Percentiles rank a stretch among this genome's conserved stretches.
Conservation (phyloP, 2,888 invertebrate species). For the Rhagium mordax region DNA sequence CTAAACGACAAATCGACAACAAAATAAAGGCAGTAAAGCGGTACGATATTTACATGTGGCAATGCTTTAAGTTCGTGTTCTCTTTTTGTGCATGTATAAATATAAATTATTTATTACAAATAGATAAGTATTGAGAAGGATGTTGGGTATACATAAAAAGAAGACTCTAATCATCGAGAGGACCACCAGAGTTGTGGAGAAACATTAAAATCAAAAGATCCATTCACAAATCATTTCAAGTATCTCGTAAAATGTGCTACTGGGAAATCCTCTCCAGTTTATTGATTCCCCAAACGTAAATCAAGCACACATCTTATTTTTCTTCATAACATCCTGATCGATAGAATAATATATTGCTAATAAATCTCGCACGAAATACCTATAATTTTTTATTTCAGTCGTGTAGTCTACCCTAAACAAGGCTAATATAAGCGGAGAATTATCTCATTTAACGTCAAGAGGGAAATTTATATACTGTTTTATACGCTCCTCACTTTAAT, state of each 20-base stretch:
- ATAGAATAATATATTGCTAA: constrained; percentile 5
- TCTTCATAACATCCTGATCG: constrained; percentile 16
- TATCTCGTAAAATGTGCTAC: constrained; percentile 47
- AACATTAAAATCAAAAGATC: constrained; percentile 45
- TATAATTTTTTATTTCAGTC: neutral
- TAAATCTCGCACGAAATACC: neutral
- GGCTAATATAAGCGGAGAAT: neutral
- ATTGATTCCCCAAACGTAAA: constrained; percentile 45
- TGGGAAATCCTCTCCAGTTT: constrained; percentile 40
- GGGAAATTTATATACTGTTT: no score
- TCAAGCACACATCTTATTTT: constrained; percentile 42
- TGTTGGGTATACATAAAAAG: constrained; percentile 36
- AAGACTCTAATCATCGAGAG: constrained; percentile 35
- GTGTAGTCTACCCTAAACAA: neutral
- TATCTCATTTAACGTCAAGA: neutral
- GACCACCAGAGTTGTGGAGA: constrained; percentile 41
- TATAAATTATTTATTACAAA: constrained; percentile 33
- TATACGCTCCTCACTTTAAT: no score
- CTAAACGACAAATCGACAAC: neutral
- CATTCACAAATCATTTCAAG: constrained; percentile 49
- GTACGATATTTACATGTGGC: constrained; percentile 22
- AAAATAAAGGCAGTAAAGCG: neutral
- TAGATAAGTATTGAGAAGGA: constrained; percentile 28
- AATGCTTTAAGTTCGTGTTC: constrained; percentile 6
- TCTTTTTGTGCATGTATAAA: constrained; percentile 4